Percentiles rank a stretch among this genome's conserved stretches.
Evolutionary conservation across 2,113 vertebrate genomes (phyloP).

Genomic region (Gnathonemus echidnorhynchus): DNA sequence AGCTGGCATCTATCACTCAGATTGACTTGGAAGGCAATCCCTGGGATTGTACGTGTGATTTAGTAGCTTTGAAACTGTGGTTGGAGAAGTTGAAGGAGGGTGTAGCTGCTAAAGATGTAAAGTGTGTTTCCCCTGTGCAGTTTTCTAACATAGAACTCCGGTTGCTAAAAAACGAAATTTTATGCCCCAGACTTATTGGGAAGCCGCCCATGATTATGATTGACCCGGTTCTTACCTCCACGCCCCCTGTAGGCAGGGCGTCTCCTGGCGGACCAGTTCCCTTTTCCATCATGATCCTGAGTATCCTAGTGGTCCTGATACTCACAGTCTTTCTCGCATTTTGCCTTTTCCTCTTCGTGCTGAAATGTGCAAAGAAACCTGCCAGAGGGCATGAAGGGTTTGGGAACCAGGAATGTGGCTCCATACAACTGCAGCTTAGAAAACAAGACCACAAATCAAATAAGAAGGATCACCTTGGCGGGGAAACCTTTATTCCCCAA

Average conservation of each 20-base stretch:
- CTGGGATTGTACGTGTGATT: constrained; percentile 95
- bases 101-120: constrained; percentile 84
- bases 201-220: constrained; percentile 77
- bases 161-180: constrained; percentile 87
- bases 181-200: constrained; percentile 87
- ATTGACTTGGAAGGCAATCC: constrained; percentile 96
- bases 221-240: constrained; percentile 67
- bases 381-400: constrained; percentile 81
- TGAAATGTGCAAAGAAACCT: constrained; percentile 90
- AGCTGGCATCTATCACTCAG: constrained; percentile 83
- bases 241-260: constrained; percentile 75
- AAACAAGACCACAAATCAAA: constrained; percentile 80
- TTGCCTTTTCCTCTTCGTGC: constrained; percentile 91
- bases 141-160: constrained; percentile 88
- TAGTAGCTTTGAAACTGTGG: constrained; percentile 94
- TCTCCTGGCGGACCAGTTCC: constrained; percentile 89
- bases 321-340: constrained; percentile 96
- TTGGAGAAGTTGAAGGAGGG: constrained; percentile 85
- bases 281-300: constrained; percentile 92
- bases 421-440: constrained; percentile 83
- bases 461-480: constrained; percentile 78
- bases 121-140: constrained; percentile 86
- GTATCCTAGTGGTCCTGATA: constrained; percentile 93
- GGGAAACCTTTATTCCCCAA: constrained; percentile 91
- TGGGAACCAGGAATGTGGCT: constrained; percentile 81